Evolutionary conservation across 2,113 vertebrate species (phyloP), one percentile per base, ranked within the genome.

Genomic region (Lota lota): DNA sequence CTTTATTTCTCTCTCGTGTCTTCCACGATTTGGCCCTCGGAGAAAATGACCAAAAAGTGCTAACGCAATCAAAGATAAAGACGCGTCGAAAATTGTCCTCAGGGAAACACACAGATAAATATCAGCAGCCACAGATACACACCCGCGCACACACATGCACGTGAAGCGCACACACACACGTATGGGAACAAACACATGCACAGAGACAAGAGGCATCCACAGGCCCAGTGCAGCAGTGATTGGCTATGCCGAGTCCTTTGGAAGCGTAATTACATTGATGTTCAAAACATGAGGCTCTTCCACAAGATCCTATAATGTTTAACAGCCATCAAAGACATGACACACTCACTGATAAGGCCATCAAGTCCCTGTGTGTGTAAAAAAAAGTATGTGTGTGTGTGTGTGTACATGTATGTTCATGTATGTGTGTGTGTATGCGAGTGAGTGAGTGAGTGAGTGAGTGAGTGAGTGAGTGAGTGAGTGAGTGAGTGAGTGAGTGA

Each of bases 281-380:
- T 79, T 81, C 85, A 76, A 84, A 68, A 67, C 77, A 84, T 84
- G 77, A 84, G 70, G 61, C 70, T 64, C 85, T 54, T 66, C 75
- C 78, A 79, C 66, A 72, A 74, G 82, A 81, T 83, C 84, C 85
- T 78, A 85, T 76, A 57, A 50, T 22, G 40, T 60, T 77, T 74
- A 64, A 53, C 74, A 69, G 18, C 74, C 79, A 89, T 83, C 79
- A 72, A 60, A 79, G 69, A 70, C 61, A 81, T 86, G 82, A 81
- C 8, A 68, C 69, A 33, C 24, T 20, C 47, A 24, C 76, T 84
- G 67, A 78, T 53, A 75, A 75, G 67, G 69, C 66, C 79, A 70
- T 72, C 40, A n/a, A 69, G 20, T 61, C 19, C 18, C 15, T 11
- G 40, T 24, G 21, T 22, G 16, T 19, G 60, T 40, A 61, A n/a